Percentiles rank a stretch among this genome's conserved stretches.
Conservation (phyloP, 1,140 invertebrate species). For the Drosophila sp. region DNA sequence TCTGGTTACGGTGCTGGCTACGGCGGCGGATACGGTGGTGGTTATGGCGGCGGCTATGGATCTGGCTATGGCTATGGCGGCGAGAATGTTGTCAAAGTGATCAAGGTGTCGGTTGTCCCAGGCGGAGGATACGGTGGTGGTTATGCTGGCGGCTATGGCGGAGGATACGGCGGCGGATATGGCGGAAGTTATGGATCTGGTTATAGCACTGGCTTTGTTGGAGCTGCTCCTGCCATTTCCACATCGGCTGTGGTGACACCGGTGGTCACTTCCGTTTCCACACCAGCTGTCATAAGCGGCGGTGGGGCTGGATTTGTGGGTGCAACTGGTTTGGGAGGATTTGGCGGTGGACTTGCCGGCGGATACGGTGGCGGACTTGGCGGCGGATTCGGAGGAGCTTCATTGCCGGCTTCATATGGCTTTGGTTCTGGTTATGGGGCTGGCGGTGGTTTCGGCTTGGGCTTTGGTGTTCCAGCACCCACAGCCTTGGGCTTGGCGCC, state of each 20-base stretch:
- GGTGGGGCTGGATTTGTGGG: constrained; percentile 34
- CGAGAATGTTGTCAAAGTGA: constrained; percentile 73
- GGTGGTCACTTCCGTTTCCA: constrained; percentile 62
- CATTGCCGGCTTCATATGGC: constrained; percentile 17
- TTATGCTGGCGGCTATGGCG: constrained; percentile 34
- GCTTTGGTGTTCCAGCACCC: constrained; percentile 39
- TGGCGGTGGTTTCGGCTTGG: constrained; percentile 32
- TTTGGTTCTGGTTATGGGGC: constrained; percentile 30
- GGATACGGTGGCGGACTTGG: constrained; percentile 33
- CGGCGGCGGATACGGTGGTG: constrained; percentile 36
- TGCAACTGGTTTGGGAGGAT: constrained; percentile 33
- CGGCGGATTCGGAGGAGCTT: constrained; percentile 26
- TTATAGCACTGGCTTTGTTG: constrained; percentile 52
- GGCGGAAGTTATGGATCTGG: constrained; percentile 43
- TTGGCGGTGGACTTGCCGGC: constrained; percentile 16
- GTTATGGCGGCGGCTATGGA: constrained; percentile 51
- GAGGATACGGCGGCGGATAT: constrained; percentile 34
- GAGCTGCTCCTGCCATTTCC: constrained; percentile 65
- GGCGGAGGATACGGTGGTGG: constrained; percentile 32
- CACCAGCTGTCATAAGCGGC: constrained; percentile 52
- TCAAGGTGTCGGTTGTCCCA: constrained; percentile 67
- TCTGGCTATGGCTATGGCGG: constrained; percentile 54
- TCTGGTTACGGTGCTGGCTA: constrained; percentile 33
- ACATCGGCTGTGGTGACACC: constrained; percentile 71
- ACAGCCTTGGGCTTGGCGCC: constrained; percentile 42